These are phyloP conservation scores for Rallus crepitans DNA, from an alignment of 2,797 vertebrate species.

Conservation along the genomic window DNA sequence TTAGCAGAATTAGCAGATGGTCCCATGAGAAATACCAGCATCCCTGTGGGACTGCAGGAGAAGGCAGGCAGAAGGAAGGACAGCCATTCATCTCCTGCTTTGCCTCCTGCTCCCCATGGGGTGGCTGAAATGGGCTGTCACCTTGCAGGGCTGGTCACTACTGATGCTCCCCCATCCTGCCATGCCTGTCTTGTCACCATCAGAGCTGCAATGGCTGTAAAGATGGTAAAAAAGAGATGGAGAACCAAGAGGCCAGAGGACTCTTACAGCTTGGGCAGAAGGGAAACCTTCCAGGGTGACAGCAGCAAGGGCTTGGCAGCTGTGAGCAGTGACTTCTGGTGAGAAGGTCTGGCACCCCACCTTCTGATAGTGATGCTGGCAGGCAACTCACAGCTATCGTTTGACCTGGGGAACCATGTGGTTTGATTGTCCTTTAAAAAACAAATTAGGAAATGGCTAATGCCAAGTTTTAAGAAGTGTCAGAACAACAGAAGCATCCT, in stretches of 20 bases:
- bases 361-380: not conserved
- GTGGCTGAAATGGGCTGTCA: not conserved
- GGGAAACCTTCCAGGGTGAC: not conserved
- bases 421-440: slow-evolving; percentile 1
- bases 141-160: not conserved
- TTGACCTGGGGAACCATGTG: not conserved
- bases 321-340: not conserved
- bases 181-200: not conserved
- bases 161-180: not conserved
- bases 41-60: not conserved
- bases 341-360: not conserved
- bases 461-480: not conserved
- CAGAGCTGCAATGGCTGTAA: not conserved
- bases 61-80: not conserved
- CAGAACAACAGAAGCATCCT: slow-evolving; percentile 21
- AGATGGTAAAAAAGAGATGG: not conserved
- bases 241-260: not conserved
- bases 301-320: not conserved
- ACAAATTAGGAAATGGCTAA: slow-evolving; percentile 1
- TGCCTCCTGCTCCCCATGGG: accelerated
- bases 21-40: not conserved
- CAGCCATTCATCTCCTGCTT: not conserved
- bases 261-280: not conserved
- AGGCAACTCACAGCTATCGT: not conserved
- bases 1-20: not conserved